Evolutionary conservation across 2,888 invertebrate genomes (phyloP), one percentile per base, ranked within the genome.

Genomic region (Ditula angustiorana): DNA sequence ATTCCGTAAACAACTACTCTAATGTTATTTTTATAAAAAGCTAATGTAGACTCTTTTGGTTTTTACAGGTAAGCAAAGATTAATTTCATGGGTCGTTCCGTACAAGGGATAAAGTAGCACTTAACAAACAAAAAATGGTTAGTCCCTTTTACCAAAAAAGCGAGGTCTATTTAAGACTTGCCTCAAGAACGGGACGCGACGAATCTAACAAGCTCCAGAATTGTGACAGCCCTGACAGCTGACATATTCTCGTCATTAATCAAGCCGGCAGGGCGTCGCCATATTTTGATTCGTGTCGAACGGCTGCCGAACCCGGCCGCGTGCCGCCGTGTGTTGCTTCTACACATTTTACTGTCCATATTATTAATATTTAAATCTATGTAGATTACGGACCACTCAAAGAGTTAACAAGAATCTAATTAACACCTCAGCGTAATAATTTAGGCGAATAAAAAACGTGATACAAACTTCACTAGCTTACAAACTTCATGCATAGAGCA

Each of bases 191-290:
- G 82, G 85, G 85, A 81, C 82, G 82, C 79, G 86, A 88, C 85
- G 88, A 81, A 89, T 88, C 83, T 88, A 87, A 89, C 90, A 87
- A 90, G 89, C 86, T 82, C 80, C 81, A 76, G 80, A 86, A 89
- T 90, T 91, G 92, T 91, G 91, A 90, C 90, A 89, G 85, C 81
- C 85, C 79, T 80, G 91, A 90, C 91, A 87, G 87, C 82, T 90
- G 92, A 92, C 88, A 89, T 89, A 92, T 91, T 84, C 85, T 79
- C 77, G 81, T 84, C 90, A 89, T 92, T 91, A 88, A 90, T 92
- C 90, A 88, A 41, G 79, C 74, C 75, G 80, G 82, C 46, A 44
- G 56, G 60, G 64, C 60, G 65, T 55, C 60, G 60, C 60, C 65
- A 55, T 65, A 60, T 56, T 65, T 60, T 65, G 60, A 65, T 65